Evolutionary conservation across 2,888 invertebrate genomes (phyloP), one percentile per base, ranked within the genome.

Genomic region (Orthosia cruda): DNA sequence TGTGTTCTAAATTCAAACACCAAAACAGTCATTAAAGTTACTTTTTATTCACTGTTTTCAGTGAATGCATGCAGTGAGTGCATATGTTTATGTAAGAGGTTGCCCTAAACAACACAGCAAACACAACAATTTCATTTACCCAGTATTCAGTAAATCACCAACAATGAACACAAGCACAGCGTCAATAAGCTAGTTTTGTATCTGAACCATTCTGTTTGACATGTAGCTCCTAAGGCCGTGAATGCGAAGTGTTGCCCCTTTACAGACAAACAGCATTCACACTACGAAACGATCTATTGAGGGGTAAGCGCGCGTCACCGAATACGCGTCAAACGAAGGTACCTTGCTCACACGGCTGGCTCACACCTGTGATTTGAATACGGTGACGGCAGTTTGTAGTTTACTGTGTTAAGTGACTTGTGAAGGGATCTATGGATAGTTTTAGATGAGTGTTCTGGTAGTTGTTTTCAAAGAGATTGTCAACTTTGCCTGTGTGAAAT

Each of bases 281-380:
- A 49, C 2, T 23, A 62, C 5, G 26, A 76, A 76, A 47, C 55
- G 23, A 40, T 68, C 26, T 62, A 77, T 78, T 69, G 54, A 78
- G n/a, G 18, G 16, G 63, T 62, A 59, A 77, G 23, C 23, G 49
- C 52, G 26, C 67, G 68, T 62, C 66, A 66, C 55, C 55, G 49
- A 62, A 52, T 52, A 57, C 45, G 32, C 26, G 13, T 78, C 70
- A 78, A 78, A 82, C 69, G 62, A 78, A 49, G 26, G 50, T 47
- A 59, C 59, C 58, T 71, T 59, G 32, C 32, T 32, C 32, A 32
- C 32, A 32, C 75, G 55, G 7, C 15, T 61, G 40, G 40, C n/a
- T 61, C 54, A 59, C 58, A 59, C 40, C 63, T 58, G 13, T 50
- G 69, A 77, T 77, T 77, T 77, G 57, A 82, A 78, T 62, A 64